A percentile compares a stretch with the other conserved stretches of the same genome.
Evolutionary conservation across 2,113 vertebrate genomes (phyloP).

Genomic region (Suncus etruscus): DNA sequence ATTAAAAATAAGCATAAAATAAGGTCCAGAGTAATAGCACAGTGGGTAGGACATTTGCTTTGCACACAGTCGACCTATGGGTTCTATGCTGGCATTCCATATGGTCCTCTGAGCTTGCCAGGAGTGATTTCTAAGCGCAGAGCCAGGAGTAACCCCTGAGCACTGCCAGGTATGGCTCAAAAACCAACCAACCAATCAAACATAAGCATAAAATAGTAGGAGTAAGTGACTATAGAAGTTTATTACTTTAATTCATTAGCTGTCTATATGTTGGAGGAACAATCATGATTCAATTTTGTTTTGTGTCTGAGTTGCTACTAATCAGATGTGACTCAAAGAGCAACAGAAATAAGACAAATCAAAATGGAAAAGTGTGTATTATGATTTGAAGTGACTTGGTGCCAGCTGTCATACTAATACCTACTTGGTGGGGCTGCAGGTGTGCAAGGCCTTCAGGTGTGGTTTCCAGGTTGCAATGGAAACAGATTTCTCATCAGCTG

Average conservation of each 20-base stretch:
- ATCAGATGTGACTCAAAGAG: constrained; percentile 69
- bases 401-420: constrained; percentile 93
- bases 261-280: constrained; percentile 53
- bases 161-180: no score
- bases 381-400: constrained; percentile 85
- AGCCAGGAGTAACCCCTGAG: no score
- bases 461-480: constrained; percentile 99
- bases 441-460: constrained; percentile 99
- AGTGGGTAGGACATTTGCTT: no score
- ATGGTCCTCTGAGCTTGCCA: no score
- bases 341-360: constrained; percentile 77
- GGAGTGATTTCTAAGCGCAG: no score
- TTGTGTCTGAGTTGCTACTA: constrained; percentile 74
- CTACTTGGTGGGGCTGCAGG: constrained; percentile 99
- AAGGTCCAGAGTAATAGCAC: neutral
- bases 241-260: constrained; percentile 42
- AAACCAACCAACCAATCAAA: no score
- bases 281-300: constrained; percentile 42
- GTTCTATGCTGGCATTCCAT: no score
- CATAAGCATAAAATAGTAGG: neutral
- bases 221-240: constrained; percentile 13
- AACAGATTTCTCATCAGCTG: constrained; percentile 99
- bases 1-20: constrained; percentile 31
- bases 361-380: constrained; percentile 63
- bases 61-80: no score